These are phyloP conservation scores for Epistrophella euchroma DNA, from an alignment of 2,888 invertebrate species.

Conservation along the genomic window DNA sequence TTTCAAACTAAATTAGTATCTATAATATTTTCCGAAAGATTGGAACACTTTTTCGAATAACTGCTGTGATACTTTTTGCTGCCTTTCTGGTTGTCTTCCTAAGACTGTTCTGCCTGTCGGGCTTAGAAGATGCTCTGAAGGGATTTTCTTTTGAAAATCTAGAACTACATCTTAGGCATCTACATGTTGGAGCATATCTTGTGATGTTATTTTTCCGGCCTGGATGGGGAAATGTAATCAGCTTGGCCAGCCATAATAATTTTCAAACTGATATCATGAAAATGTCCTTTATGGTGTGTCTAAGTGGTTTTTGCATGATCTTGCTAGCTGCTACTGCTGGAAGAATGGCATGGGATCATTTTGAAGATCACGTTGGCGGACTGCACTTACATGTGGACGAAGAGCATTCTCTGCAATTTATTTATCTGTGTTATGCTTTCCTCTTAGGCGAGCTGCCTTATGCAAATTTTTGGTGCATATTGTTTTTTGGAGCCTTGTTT, in stretches of 20 bases:
- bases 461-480: slow-evolving; percentile 87
- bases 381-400: slow-evolving; percentile 79
- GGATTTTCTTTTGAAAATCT: slow-evolving; percentile 75
- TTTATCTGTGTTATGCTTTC: slow-evolving; percentile 80
- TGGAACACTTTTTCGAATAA: slow-evolving; percentile 81
- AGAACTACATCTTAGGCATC: slow-evolving; percentile 43
- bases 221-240: slow-evolving; percentile 92
- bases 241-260: slow-evolving; percentile 92
- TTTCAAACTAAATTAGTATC: slow-evolving; percentile 31
- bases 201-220: slow-evolving; percentile 90
- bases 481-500: slow-evolving; percentile 91
- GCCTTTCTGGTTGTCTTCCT: slow-evolving; percentile 79
- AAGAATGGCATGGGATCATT: slow-evolving; percentile 81
- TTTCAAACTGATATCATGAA: slow-evolving; percentile 89
- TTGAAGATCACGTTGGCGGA: slow-evolving; percentile 81
- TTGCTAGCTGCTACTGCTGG: slow-evolving; percentile 79
- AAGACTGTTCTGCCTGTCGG: slow-evolving; percentile 78
- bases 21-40: slow-evolving; percentile 77
- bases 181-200: slow-evolving; percentile 74
- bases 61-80: slow-evolving; percentile 79
- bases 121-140: slow-evolving; percentile 77
- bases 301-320: slow-evolving; percentile 79
- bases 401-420: slow-evolving; percentile 80
- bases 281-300: slow-evolving; percentile 79
- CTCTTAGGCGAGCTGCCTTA: slow-evolving; percentile 80